phyloP scores from a whole-genome alignment of 2,797 vertebrate species.

The Danio aesculapii region DNA sequence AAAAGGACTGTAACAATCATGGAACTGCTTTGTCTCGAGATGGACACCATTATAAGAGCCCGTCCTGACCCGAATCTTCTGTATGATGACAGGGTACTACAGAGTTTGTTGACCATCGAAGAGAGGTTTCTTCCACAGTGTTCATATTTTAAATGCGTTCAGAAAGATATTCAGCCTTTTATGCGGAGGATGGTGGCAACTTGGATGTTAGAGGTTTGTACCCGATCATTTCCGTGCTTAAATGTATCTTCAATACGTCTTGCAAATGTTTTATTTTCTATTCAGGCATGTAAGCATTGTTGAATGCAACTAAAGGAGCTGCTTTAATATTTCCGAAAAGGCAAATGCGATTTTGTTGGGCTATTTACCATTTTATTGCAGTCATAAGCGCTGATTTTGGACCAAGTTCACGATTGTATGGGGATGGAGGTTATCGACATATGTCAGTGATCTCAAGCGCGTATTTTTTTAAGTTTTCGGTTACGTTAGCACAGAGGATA shows the following conservation, averaged over 20 bases:
- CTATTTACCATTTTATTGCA: slow-evolving; percentile 56
- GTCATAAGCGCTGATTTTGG: slow-evolving; percentile 65
- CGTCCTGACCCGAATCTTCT: slow-evolving; percentile 90
- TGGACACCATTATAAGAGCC: slow-evolving; percentile 86
- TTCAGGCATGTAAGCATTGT: slow-evolving; percentile 49
- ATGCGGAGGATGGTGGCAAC: slow-evolving; percentile 96
- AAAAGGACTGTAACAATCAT: slow-evolving; percentile 67
- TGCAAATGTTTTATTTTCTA: slow-evolving; percentile 52
- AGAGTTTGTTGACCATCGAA: slow-evolving; percentile 91
- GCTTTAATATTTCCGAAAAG: slow-evolving; percentile 51
- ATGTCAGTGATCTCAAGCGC: slow-evolving; percentile 34
- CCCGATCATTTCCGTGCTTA: slow-evolving; percentile 69
- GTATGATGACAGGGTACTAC: slow-evolving; percentile 90
- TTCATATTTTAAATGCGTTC: slow-evolving; percentile 95
- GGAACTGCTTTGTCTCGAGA: slow-evolving; percentile 86
- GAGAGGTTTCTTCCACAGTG: slow-evolving; percentile 93
- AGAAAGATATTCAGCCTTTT: slow-evolving; percentile 94
- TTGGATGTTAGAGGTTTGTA: slow-evolving; percentile 97
- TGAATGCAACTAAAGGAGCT: slow-evolving; percentile 34
- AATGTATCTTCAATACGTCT: slow-evolving; percentile 60
- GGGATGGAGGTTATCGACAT: slow-evolving; percentile 43
- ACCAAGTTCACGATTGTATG: slow-evolving; percentile 50
- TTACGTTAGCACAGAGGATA: slow-evolving; percentile 44
- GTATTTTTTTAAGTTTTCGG: slow-evolving; percentile 17
- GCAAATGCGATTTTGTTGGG: slow-evolving; percentile 58